Evolutionary conservation across 2,888 invertebrate species (phyloP).

Genomic region (Pyrochroa serraticornis): DNA sequence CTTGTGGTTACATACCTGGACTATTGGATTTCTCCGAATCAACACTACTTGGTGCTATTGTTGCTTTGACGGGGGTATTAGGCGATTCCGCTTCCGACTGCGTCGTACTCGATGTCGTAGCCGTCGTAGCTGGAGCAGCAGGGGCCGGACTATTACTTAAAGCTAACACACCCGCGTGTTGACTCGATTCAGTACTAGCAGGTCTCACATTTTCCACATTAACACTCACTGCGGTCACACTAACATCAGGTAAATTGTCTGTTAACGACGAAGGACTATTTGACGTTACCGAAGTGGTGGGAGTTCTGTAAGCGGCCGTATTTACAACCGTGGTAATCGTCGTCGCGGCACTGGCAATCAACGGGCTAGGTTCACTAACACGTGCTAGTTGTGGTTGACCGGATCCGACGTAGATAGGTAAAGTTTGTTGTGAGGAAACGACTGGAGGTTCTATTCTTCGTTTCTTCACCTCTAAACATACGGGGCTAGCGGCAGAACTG

Average conservation of each 20-base stretch:
- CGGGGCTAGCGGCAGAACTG: constrained; percentile 59
- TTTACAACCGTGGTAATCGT: constrained; percentile 74
- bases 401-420: constrained; percentile 52
- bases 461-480: constrained; percentile 68
- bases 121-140: constrained; percentile 15
- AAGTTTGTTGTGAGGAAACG: constrained; percentile 36
- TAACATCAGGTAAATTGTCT: constrained; percentile 53
- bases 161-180: constrained; percentile 56
- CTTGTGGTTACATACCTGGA: constrained; percentile 57
- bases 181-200: constrained; percentile 59
- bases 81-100: constrained; percentile 56
- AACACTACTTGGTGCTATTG: constrained; percentile 53
- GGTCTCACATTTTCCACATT: constrained; percentile 63
- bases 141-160: constrained; percentile 54
- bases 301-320: constrained; percentile 62
- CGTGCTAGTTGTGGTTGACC: constrained; percentile 61
- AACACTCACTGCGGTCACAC: constrained; percentile 55
- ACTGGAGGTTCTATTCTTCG: constrained; percentile 63
- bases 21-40: constrained; percentile 68
- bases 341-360: constrained; percentile 72
- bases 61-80: constrained; percentile 60
- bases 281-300: constrained; percentile 36
- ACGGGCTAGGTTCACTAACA: constrained; percentile 70
- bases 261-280: constrained; percentile 44
- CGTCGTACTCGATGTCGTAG: constrained; percentile 45